Base-by-base conservation (phyloP, 2,113 vertebrate genomes). In the Hucho hucho region DNA sequence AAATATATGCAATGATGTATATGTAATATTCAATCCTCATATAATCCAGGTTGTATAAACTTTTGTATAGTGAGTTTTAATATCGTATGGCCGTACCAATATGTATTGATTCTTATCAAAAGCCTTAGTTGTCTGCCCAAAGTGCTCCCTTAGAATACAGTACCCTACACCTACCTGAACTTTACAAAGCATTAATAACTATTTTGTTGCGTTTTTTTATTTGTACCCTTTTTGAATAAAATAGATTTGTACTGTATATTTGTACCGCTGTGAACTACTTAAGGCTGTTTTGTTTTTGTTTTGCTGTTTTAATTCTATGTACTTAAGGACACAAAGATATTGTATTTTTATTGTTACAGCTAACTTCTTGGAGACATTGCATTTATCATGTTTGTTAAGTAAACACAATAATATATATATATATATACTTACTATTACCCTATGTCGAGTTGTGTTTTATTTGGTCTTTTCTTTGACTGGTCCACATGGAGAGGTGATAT, bases 171-270 rank as follows among this genome's bases (percentile, higher is more conserved):
- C 93, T 94, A 93, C 92, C 92, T 93, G 93, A 94, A 92, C 90
- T 93, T 93, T 93, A 91, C 87, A 91, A 94, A 94, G 92, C 93
- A 95, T 96, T 95, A 97, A 97, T 96, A 96, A 98, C 96, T 97
- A 95, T 98, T 99, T 99, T 98, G 96, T 97, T 99, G 95, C 96
- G 90, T 90, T 95, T 96, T 32, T 64, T 98, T 95, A 94, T 98
- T 99, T 98, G 94, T 97, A 98, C 95, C 95, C 95, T 95, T 97
- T 98, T 96, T 96, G 94, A 97, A 98, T 96, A 98, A 96, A 97
- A 97, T 96, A 95, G 93, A 94, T 99, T 98, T 98, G 97, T 99
- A 99, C 97, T 99, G 97, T 98, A 98, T 97, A 98, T 98, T 99
- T 98, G 97, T 99, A 99, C 94, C 93, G 93, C 95, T 95, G 96